Evolutionary conservation across 2,888 invertebrate species (phyloP), one percentile per base, ranked within the genome.

Genomic region (Neoitamus cyanurus): DNA sequence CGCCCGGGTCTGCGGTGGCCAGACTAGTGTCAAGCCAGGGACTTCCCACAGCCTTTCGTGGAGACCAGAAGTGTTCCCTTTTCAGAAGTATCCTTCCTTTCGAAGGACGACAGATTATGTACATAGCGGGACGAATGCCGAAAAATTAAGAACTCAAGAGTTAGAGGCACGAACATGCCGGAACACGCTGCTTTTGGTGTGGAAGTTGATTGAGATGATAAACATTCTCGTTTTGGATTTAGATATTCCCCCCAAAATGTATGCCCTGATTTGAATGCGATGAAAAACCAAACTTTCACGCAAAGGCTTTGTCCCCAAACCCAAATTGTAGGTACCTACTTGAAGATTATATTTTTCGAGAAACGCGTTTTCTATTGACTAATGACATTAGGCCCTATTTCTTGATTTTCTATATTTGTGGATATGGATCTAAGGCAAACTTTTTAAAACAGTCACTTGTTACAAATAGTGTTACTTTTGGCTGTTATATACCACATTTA

Each of bases 171-270:
- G 70, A 70, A 70, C n/a, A 70, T n/a, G 70, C 34, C 70, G 34
- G 70, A 34, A 70, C 34, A 70, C 34, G n/a, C 70, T 70, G 25
- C 34, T 30, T 34, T 30, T 7, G 70, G 70, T 25, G 25, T 70
- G 15, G 34, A 70, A 34, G 30, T 70, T 70, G 75, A 75, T 75
- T 75, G 75, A 25, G 42, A 20, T 58, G 58, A 80, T 34, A 28
- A 80, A 6, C 31, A 48, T 80, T 80, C n/a, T 28, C 48, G n/a
- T 58, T 42, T 30, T 28, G 68, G 58, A 80, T 80, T 80, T 80
- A 80, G 80, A 80, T 68, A 68, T 80, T 68, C 20, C 13, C 13
- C 1, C 6, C 20, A 7, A 80, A 68, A 58, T 31, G n/a, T 80
- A 15, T 31, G 58, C 48, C 15, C n/a, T 2, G 28, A 13, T 69